Evolutionary conservation across 2,797 vertebrate genomes (phyloP), one percentile per base, ranked within the genome.

Genomic region (Sebastes elongatus): DNA sequence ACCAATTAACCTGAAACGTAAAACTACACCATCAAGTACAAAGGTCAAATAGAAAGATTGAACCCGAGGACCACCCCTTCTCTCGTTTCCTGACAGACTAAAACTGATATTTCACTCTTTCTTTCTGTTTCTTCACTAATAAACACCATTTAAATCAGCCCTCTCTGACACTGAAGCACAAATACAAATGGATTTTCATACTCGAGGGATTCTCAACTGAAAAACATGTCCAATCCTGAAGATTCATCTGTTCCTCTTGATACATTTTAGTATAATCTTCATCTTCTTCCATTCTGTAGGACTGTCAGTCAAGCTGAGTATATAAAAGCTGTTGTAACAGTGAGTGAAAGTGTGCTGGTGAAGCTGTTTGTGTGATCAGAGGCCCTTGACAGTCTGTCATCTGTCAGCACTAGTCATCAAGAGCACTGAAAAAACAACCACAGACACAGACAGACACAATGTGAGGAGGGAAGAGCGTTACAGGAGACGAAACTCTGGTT

Each of bases 1-100:
- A 92, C 91, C 90, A 93, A 94, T 95, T 93, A 93, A 94, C 91
- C 88, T 90, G 80, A 93, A 86, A 90, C 76, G 92, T 91, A 94
- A 94, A 93, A 82, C 89, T 89, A 92, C 86, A 93, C 89, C 84
- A 65, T 82, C 23, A 82, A 72, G 85, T 52, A 7, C 91, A 92
- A 82, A 93, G 90, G 89, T 94, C 88, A 91, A 83, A 87, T 72
- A n/a, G 64, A 83, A 85, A 89, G 85, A 60, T 74, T 83, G 61
- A 87, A 81, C 84, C 68, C 27, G 1, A 59, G 65, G 77, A 90
- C 78, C 79, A 59, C 28, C 74, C 62, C 49, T 33, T 77, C 46
- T 84, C 71, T 67, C 8, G 22, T 64, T 38, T 57, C 27, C 75
- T 49, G 22, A 74, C 70, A 71, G 16, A 82, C 30, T 55, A 52